phyloP scores from a whole-genome alignment of 2,888 invertebrate species.

The Andrena praecox region DNA sequence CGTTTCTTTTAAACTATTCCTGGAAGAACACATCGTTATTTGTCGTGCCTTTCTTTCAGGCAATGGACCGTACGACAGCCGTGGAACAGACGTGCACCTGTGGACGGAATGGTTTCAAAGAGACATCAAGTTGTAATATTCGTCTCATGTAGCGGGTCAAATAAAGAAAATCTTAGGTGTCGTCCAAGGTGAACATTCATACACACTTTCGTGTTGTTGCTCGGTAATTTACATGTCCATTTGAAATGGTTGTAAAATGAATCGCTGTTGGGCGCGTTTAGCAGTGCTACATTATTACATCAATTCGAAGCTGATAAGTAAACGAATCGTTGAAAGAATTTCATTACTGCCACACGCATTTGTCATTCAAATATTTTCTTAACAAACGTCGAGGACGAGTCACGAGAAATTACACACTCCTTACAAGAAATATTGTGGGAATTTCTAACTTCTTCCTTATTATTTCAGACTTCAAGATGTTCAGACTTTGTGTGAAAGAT shows the following conservation, averaged over 20 bases:
- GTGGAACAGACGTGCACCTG: not conserved
- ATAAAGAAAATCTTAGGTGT: not conserved
- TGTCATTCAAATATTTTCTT: not conserved
- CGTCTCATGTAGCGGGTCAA: not conserved
- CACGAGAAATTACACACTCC: not conserved
- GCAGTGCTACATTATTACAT: not conserved
- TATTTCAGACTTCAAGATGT: not conserved
- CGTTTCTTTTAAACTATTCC: not conserved
- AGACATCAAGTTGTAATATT: not conserved
- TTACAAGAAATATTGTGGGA: not conserved
- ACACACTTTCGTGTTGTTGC: not conserved
- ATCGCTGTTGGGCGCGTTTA: not conserved
- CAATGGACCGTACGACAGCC: no score
- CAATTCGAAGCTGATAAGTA: not conserved
- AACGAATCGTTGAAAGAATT: conserved; percentile 7
- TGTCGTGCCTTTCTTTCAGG: not conserved
- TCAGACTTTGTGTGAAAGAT: no score
- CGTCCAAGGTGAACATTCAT: conserved; percentile 2
- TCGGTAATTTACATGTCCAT: conserved; percentile 12
- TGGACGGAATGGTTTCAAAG: not conserved
- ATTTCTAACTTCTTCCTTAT: not conserved
- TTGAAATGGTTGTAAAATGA: not conserved
- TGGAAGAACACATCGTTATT: not conserved
- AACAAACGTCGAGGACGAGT: not conserved
- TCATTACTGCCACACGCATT: not conserved